Evolutionary conservation across 2,888 invertebrate genomes (phyloP).

Genomic region (Xestia ashworthii): DNA sequence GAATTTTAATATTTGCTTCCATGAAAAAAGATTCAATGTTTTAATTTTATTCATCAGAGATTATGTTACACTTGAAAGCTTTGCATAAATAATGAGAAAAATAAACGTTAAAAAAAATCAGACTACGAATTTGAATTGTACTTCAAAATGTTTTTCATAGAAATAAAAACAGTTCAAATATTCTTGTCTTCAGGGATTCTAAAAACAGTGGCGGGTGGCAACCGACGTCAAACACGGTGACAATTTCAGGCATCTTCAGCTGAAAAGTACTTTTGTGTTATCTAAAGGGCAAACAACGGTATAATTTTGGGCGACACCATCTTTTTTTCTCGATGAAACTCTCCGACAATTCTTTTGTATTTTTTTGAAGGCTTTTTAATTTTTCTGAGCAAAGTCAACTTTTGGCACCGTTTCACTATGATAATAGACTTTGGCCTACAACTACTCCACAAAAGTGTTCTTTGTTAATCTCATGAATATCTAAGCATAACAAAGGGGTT

Average conservation of each 20-base stretch:
- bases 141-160: conserved; percentile 7
- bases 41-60: conserved; percentile 17
- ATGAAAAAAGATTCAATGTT: conserved; percentile 4
- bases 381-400: background rate
- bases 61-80: conserved; percentile 11
- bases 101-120: background rate
- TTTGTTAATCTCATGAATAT: conserved; percentile 29
- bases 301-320: conserved; percentile 8
- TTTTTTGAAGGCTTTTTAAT: conserved; percentile 11
- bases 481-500: conserved; percentile 15
- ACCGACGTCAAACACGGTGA: conserved; percentile 29
- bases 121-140: background rate
- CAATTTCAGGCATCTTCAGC: conserved; percentile 35
- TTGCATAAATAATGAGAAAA: conserved; percentile 11
- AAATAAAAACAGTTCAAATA: conserved; percentile 43
- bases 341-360: conserved; percentile 5
- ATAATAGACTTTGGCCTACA: conserved; percentile 1
- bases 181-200: conserved; percentile 38
- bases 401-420: background rate
- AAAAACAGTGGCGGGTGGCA: conserved; percentile 31
- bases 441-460: conserved; percentile 19
- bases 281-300: conserved; percentile 36
- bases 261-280: conserved; percentile 37
- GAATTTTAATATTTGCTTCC: conserved; percentile 2
- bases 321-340: conserved; percentile 18